Conservation (phyloP, 30 jellyfish, hydroid and myxozoan species). For the Rhopilema esculentum region DNA sequence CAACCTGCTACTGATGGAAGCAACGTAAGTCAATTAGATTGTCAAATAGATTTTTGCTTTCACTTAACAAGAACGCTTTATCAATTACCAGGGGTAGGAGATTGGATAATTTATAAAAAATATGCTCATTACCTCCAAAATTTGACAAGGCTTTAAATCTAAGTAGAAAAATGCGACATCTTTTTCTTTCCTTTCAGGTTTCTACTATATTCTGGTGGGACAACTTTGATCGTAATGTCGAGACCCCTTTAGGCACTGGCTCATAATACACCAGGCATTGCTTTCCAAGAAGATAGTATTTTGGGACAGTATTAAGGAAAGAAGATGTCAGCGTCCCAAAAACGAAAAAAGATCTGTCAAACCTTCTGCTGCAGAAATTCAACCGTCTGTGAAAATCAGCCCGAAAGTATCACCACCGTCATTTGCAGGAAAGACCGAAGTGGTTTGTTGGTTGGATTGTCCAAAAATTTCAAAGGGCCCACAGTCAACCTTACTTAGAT, state of each 20-base stretch:
- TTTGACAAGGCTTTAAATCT: neutral
- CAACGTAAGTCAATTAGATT: conserved; percentile 6
- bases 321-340: conserved; percentile 15
- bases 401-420: neutral
- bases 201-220: conserved; percentile 33
- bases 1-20: conserved; percentile 28
- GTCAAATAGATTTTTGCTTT: too few species aligned
- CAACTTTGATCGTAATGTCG: conserved; percentile 11
- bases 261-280: conserved; percentile 57
- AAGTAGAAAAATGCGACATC: too few species aligned
- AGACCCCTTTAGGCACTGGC: conserved; percentile 8
- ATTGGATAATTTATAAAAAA: too few species aligned
- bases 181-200: neutral
- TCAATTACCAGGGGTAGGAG: too few species aligned
- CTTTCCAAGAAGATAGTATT: conserved; percentile 54
- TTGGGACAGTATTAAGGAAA: neutral
- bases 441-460: neutral
- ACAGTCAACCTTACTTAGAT: too few species aligned
- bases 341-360: conserved; percentile 11
- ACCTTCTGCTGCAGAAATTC: neutral
- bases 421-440: neutral
- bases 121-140: neutral
- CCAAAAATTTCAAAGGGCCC: neutral
- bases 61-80: too few species aligned
- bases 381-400: neutral